These are phyloP conservation scores for Cyanistes caeruleus DNA, from an alignment of 2,113 vertebrate species.

Conservation along the genomic window DNA sequence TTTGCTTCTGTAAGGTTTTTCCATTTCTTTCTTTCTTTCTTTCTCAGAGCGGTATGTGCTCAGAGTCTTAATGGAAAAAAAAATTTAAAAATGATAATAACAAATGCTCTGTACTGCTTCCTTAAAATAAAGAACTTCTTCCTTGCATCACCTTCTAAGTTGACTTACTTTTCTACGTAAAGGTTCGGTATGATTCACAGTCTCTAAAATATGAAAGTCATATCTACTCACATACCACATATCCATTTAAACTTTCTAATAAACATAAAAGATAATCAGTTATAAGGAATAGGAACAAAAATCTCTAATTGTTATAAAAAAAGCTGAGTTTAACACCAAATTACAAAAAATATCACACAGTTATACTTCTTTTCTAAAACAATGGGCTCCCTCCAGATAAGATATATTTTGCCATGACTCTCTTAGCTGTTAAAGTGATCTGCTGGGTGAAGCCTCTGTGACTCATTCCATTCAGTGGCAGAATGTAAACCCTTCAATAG, in stretches of 20 bases:
- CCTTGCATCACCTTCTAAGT: not conserved
- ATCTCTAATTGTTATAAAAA: not conserved
- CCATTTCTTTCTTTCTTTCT: not conserved
- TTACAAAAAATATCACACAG: not conserved
- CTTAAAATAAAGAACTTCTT: not conserved
- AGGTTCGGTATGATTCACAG: not conserved
- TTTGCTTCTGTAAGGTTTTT: not conserved
- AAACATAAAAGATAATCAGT: not conserved
- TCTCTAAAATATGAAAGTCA: not conserved
- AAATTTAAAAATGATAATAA: too few relatives aligned
- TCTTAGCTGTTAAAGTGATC: not conserved
- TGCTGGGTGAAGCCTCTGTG: not conserved
- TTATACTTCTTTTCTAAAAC: not conserved
- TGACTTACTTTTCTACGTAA: not conserved
- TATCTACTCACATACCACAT: not conserved
- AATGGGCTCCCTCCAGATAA: not conserved
- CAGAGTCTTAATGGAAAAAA: not conserved
- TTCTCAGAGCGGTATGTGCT: fast-evolving
- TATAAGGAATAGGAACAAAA: not conserved
- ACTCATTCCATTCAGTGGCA: not conserved
- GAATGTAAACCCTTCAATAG: not conserved
- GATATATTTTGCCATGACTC: not conserved
- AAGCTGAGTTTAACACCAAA: not conserved
- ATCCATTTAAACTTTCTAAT: not conserved
- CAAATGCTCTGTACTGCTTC: not conserved